Evolutionary conservation across 2,113 vertebrate genomes (phyloP), one percentile per base, ranked within the genome.

Genomic region (Formicarius rufipectus): DNA sequence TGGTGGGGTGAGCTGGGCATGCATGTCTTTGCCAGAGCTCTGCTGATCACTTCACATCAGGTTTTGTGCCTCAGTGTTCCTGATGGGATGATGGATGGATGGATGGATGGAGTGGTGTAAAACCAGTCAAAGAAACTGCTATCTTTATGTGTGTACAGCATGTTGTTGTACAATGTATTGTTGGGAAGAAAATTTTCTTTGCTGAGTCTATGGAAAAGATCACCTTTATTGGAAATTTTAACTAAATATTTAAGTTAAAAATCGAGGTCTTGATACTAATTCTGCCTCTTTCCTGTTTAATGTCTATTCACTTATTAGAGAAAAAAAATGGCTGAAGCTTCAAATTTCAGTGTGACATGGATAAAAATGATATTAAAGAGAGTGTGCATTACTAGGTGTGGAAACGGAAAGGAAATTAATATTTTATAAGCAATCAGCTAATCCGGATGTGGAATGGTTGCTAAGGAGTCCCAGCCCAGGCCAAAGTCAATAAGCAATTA

Each of bases 401-500:
- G 90, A 60, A 81, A 77, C 72, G 90, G 67, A 89, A 55, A 0
- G 8, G 52, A 80, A 93, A 88, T 89, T 37, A 87, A 92, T 91
- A 66, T 50, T 52, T 47, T 82, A 44, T 25, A 92, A 89, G 91
- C 47, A 67, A 94, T 94, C 94, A 64, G 52, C 50, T 68, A 66
- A 89, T 89, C 77, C 16, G 75, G 88, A 93, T 90, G 80, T 95
- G 45, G 80, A 78, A 53, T 23, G 8, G 66, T 79, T 82, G 71
- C 45, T 82, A 84, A 68, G 56, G 64, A 82, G 90, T 82, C 55
- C 59, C 91, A 90, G 40, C 47, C 71, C 87, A 95, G 79, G 92
- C 85, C 90, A 93, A 94, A 90, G 89, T 97, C 85, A 82, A 94
- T 75, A 94, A 67, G 76, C 64, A 86, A 90, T 88, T 84, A 93